A percentile compares a stretch with the other conserved stretches of the same genome.
These are phyloP conservation scores for Thripadectes ignobilis DNA, from an alignment of 2,797 vertebrate species.

Conservation along the genomic window DNA sequence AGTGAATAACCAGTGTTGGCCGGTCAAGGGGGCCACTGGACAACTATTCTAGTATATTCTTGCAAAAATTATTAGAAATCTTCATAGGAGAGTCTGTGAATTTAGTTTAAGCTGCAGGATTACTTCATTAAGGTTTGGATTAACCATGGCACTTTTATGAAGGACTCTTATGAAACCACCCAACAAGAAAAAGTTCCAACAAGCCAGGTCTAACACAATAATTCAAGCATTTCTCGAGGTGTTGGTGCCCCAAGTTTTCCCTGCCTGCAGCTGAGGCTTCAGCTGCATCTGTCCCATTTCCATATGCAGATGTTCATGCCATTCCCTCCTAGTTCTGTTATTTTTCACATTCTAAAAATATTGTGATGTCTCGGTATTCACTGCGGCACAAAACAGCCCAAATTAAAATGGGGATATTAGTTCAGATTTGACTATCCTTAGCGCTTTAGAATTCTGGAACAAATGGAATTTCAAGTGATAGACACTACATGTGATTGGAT, in stretches of 20 bases:
- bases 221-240: background rate
- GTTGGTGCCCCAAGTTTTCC: background rate
- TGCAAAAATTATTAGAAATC: background rate
- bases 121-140: background rate
- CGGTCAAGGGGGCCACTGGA: background rate
- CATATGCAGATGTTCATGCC: background rate
- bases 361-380: background rate
- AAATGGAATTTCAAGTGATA: background rate
- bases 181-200: background rate
- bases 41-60: background rate
- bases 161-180: background rate
- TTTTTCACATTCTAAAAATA: constrained; percentile 4
- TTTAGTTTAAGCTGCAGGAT: background rate
- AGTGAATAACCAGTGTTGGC: background rate
- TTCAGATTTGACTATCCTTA: background rate
- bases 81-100: background rate
- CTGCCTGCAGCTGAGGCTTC: background rate
- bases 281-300: background rate
- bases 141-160: background rate
- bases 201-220: background rate
- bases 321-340: background rate
- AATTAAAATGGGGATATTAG: background rate
- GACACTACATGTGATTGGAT: background rate
- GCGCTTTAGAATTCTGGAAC: background rate
- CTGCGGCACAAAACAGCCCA: background rate